Evolutionary conservation across 2,888 invertebrate species (phyloP), one percentile per base, ranked within the genome.

Genomic region (Neuroscelio doddi): DNA sequence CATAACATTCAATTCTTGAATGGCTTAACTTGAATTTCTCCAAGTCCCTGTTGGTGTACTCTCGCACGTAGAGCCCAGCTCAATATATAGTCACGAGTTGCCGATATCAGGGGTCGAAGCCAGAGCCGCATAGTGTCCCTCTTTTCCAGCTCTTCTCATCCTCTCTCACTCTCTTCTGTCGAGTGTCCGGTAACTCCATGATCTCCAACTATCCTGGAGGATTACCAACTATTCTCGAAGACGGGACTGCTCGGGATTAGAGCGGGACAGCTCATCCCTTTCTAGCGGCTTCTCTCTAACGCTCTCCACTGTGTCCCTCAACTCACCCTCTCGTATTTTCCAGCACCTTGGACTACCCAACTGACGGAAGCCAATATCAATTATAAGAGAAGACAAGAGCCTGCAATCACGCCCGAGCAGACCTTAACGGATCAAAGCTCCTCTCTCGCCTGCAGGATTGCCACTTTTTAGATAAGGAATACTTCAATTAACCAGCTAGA

Each of bases 331-430:
- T 47, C 26, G 57, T 34, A 49, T 64, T 59, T 59, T 59, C 59
- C 45, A 45, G 56, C 62, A 45, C 42, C 70, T 65, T 49, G 45
- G 62, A 62, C 61, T 59, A 65, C 66, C 61, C 59, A 61, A 45
- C 53, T 36, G 45, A 55, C 62, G 55, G 52, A 59, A 81, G 76
- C 81, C 83, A 82, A 83, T 84, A 84, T 83, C 83, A 84, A 83
- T 84, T 84, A 84, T 84, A 84, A 82, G 83, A 79, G 80, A 83
- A 82, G 83, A 83, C 81, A 82, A 81, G 78, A 81, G 76, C 75
- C 70, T 73, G 79, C 81, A 82, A 82, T 82, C 82, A 82, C 81
- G 75, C 66, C 68, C 74, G 71, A 73, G 70, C 83, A 82, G 81
- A 80, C 80, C 77, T 80, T 78, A 77, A 76, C 78, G 83, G 83